Evolutionary conservation across 2,888 invertebrate genomes (phyloP), one percentile per base, ranked within the genome.

Genomic region (Papilio demoleus): DNA sequence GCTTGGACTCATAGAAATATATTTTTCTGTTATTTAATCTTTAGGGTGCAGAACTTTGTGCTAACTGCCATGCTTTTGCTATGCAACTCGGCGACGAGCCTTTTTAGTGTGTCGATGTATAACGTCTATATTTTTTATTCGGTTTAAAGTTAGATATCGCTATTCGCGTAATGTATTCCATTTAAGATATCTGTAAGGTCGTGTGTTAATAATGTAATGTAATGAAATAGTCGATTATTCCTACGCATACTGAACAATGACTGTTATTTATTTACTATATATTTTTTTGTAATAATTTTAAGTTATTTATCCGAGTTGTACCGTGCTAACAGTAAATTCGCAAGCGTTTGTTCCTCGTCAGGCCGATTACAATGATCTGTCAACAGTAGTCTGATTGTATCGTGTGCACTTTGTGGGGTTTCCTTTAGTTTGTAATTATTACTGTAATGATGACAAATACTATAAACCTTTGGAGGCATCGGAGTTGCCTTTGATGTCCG

Each of bases 41-140:
- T 83, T 89, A 90, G 87, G 86, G 90, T 91, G 91, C 91, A 91
- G 88, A 89, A 88, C 86, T 84, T 84, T 82, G 88, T 88, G 90
- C 90, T 89, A 88, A 86, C 85, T 85, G 90, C 90, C 90, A 87
- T 81, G 90, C 90, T 89, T 88, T 83, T 86, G 89, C 90, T 88
- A 84, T 82, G 87, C 87, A 82, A 87, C 88, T 88, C 88, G 81
- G 84, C 86, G 82, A 89, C 87, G 86, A 85, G 84, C 82, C 85
- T 80, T 38, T 81, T 72, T 82, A 83, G 85, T 80, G 83, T 86
- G 81, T 82, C 80, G 77, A 84, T 82, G 81, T 83, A 64, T 50
- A 72, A 82, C 79, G 74, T 79, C 79, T 78, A 78, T 81, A 79
- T 78, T 83, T 77, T 78, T 82, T 80, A 81, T 82, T 86, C 81